Conservation (phyloP, 2,797 vertebrate genomes). For the Anguilla pacifica region DNA sequence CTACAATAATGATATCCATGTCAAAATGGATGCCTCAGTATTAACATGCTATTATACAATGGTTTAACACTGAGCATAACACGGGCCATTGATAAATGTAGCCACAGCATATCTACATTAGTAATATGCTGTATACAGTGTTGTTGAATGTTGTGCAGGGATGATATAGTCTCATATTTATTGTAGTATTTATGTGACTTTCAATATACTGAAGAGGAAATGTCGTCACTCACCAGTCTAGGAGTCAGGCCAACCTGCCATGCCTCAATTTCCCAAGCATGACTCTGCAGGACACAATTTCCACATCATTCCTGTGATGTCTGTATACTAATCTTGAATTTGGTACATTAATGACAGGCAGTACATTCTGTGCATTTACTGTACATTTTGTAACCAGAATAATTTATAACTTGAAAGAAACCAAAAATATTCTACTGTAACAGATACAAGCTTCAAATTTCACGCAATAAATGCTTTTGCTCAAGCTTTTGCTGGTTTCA, state of each 20-base stretch:
- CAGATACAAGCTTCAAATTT: constrained; percentile 51
- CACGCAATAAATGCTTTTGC: constrained; percentile 37
- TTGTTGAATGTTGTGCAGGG: not conserved
- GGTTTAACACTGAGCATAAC: constrained; percentile 43
- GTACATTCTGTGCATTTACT: constrained; percentile 40
- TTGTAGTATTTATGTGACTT: not conserved
- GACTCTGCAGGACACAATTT: not conserved
- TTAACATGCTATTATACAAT: constrained; percentile 39
- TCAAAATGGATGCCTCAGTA: not conserved
- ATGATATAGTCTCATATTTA: not conserved
- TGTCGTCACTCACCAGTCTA: not conserved
- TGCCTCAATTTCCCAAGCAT: not conserved
- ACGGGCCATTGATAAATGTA: not conserved
- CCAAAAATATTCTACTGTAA: constrained; percentile 60
- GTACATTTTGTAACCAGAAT: constrained; percentile 69
- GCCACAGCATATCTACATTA: not conserved
- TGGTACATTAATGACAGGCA: not conserved
- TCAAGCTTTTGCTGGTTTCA: constrained; percentile 48
- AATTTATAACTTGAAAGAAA: constrained; percentile 64
- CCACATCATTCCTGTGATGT: not conserved
- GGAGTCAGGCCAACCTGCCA: not conserved
- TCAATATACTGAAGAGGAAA: not conserved
- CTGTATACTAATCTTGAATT: not conserved
- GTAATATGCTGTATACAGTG: not conserved
- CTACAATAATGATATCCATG: constrained; percentile 6